Conservation (phyloP, 23 tunicate genomes). For the Phallusia fumigata region DNA sequence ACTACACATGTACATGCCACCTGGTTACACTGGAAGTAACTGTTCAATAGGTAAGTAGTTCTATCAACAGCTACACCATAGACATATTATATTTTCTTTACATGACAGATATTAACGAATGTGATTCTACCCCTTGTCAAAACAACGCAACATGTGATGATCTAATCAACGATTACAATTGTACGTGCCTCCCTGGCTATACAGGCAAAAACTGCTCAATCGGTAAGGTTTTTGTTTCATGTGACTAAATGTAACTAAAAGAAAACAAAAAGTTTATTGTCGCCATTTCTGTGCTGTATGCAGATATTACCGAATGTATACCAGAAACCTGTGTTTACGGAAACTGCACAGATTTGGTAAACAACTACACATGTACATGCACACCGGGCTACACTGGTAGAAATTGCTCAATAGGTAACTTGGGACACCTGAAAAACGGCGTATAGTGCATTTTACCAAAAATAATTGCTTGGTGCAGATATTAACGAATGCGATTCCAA, state of each 20-base stretch:
- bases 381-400: constrained; percentile 21
- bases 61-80: not conserved
- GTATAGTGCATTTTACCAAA: not conserved
- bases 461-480: not conserved
- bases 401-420: not conserved
- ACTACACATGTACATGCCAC: not conserved
- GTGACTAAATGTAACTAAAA: too few relatives aligned
- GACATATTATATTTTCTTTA: too few relatives aligned
- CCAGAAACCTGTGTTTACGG: not conserved
- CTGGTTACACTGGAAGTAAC: constrained; percentile 17
- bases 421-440: not conserved
- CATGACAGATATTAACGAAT: constrained; percentile 53
- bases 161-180: constrained; percentile 35
- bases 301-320: constrained; percentile 5
- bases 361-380: constrained; percentile 4
- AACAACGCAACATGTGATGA: constrained; percentile 62
- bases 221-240: too few relatives aligned
- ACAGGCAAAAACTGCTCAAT: not conserved
- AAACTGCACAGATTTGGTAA: constrained; percentile 8
- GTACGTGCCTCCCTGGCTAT: constrained; percentile 55
- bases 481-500: not conserved
- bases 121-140: constrained; percentile 69
- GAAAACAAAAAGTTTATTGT: too few relatives aligned
- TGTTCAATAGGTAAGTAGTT: not conserved
- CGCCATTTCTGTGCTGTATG: too few relatives aligned